A percentile compares a stretch with the other conserved stretches of the same genome.
phyloP scores from a whole-genome alignment of 1,140 invertebrate genomes.

The Euwallacea fornicatus region DNA sequence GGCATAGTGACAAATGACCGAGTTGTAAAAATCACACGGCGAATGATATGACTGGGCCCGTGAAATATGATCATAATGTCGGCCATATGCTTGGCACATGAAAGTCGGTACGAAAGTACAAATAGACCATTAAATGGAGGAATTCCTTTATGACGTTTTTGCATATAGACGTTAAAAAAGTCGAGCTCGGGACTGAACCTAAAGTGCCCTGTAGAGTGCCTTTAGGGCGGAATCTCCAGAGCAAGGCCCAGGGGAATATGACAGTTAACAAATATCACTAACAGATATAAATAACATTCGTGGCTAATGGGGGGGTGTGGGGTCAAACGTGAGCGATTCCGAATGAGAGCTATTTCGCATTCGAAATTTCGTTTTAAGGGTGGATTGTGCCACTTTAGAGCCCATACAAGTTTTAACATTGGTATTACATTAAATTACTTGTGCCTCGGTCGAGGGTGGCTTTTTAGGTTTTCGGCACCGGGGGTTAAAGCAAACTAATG shows the following conservation, averaged over 20 bases:
- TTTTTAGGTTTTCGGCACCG: conserved; percentile 19
- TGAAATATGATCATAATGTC: conserved; percentile 29
- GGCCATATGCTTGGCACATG: conserved; percentile 31
- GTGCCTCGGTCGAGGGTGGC: background rate
- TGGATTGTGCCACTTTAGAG: conserved; percentile 15
- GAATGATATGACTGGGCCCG: conserved; percentile 20
- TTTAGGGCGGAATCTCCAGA: conserved; percentile 8
- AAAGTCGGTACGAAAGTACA: conserved; percentile 32
- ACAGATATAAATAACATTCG: conserved; percentile 22
- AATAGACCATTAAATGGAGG: conserved; percentile 30
- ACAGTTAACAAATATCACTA: conserved; percentile 16
- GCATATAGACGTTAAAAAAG: conserved; percentile 8
- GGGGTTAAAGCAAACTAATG: conserved; percentile 19
- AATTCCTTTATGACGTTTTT: conserved; percentile 11
- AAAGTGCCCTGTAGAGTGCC: conserved; percentile 19
- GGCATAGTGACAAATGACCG: conserved; percentile 22
- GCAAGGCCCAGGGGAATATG: conserved; percentile 18
- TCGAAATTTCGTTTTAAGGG: conserved; percentile 16
- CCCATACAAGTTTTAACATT: conserved; percentile 21
- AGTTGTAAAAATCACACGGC: conserved; percentile 29
- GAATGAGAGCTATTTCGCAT: conserved; percentile 16
- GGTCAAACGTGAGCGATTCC: conserved; percentile 22
- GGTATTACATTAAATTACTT: conserved; percentile 27
- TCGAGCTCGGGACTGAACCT: background rate
- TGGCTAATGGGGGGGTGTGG: conserved; percentile 17